Base-by-base conservation (phyloP, 2,797 vertebrate species). In the Mormyrops attenuatus region DNA sequence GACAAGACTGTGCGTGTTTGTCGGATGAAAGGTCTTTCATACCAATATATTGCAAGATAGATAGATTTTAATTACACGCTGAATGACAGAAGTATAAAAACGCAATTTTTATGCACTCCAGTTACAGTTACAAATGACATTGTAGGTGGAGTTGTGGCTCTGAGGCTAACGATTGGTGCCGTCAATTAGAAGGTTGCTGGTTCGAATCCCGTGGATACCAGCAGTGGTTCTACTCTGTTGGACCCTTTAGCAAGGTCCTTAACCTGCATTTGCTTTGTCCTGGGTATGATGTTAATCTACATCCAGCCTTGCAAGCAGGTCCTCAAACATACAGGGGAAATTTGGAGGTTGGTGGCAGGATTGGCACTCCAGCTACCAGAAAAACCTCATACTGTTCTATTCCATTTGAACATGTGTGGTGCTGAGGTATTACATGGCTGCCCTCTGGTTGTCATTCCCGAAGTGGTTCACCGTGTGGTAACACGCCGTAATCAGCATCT, bases 21-120 rank as follows among this genome's bases (percentile, higher is more conserved):
- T 84, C 6, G 38, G 44, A 84, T 84, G 41, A 44, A 84, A 26
- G 44, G n/a, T 44, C 44, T n/a, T 84, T 84, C 38, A 20, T 49
- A 49, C n/a, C 7, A 84, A 5, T 44, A 44, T 84, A 84, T n/a
- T 26, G 80, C 80, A 47, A 49, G 11, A 84, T 22, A 11, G 44
- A 82, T 17, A 47, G 80, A 80, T 80, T 47, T 80, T 80, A 80
- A 80, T 80, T 80, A 80, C 77, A 80, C 20, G 77, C 41, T 80
- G 41, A 80, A 20, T 47, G 47, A 80, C 77, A 17, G 30, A 80
- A 73, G 30, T 69, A 34, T 34, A 69, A 69, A 30, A 69, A 34
- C 30, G 30, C 1, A 73, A 20, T 47, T 80, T 80, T 47, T n/a
- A 80, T 20, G 20, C 77, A 47, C 17, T 80, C 30, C 66, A 73